phyloP scores from a whole-genome alignment of 1,140 invertebrate genomes.

The Aphelinus atriplicis region DNA sequence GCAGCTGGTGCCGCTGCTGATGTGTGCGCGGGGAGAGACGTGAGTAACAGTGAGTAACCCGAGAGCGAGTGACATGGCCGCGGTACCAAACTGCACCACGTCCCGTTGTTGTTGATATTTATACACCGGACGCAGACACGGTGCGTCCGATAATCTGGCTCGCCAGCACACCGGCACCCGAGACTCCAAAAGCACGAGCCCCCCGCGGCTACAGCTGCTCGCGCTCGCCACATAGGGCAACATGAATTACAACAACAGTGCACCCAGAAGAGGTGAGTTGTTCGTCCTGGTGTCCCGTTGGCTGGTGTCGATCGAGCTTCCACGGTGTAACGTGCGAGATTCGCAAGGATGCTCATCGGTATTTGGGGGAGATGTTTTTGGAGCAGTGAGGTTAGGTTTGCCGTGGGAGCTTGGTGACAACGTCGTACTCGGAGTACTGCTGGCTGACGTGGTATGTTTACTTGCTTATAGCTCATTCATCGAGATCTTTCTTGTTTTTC shows the following conservation, averaged over 20 bases:
- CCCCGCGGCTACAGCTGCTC: background rate
- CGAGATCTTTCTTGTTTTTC: background rate
- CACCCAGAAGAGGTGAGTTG: slow-evolving; percentile 57
- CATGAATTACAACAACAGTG: slow-evolving; percentile 63
- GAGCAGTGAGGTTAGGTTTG: slow-evolving; percentile 30
- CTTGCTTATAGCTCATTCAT: background rate
- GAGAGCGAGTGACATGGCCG: too few relatives aligned
- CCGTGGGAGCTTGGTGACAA: background rate
- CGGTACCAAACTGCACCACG: too few relatives aligned
- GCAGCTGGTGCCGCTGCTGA: background rate
- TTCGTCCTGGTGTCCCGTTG: slow-evolving; percentile 15
- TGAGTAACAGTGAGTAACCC: too few relatives aligned
- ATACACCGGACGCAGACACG: too few relatives aligned
- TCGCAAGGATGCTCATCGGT: too few relatives aligned
- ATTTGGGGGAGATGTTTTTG: background rate
- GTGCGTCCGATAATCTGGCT: background rate
- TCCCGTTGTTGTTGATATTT: too few relatives aligned
- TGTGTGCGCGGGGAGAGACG: too few relatives aligned
- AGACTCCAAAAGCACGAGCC: background rate
- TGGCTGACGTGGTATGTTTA: slow-evolving; percentile 14
- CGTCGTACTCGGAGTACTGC: background rate
- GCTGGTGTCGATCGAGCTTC: too few relatives aligned
- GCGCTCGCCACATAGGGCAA: slow-evolving; percentile 27
- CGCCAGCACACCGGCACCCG: background rate
- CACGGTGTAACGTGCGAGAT: too few relatives aligned